Evolutionary conservation across 2,113 vertebrate species (phyloP), one percentile per base, ranked within the genome.

Genomic region (Alexandromys fortis): DNA sequence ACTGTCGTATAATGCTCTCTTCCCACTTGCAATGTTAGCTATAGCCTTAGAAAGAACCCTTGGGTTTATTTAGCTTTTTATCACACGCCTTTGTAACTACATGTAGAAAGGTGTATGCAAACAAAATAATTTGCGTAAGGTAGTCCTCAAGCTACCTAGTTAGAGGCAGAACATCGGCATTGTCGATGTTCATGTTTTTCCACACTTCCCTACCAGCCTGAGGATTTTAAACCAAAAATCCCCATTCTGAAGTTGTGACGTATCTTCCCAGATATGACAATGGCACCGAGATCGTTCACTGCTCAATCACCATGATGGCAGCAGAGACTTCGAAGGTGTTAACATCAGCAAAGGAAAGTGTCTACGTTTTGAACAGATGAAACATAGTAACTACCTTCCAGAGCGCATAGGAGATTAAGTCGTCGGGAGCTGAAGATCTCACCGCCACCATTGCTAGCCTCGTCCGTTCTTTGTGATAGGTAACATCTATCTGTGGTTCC

Each of bases 11-110:
- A 17, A 58, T 38, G 21, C 5, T 77, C 83, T 61, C 22, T 86
- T 92, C 78, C 42, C 19, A 63, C n/a, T 73, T 95, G 67, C 49
- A 85, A 55, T 67, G 77, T 55, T 95, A 86, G 82, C 58, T 93
- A 68, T 82, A 73, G 55, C 1, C 10, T 75, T 78, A 33, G 35
- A 82, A 91, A 88, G 55, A 90, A 79, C 19, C 68, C 52, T 95
- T 16, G 7, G 30, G 14, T 35, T 96, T 86, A 49, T 87, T 86
- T 95, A 65, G 33, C 70, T 45, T 90, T 89, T 89, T 78, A 30
- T 82, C 77, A 35, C 5, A 42, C 47, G 22, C 4, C 30, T 95
- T 95, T 87, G 55, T 30, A 38, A n/a, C 24, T 76, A 26, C 17
- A 16, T 63, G 6, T 85, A 30, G 47, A 76, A 72, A 86, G 92